These are phyloP conservation scores for Gnathonemus longibarbis DNA, from an alignment of 2,113 vertebrate species.

Conservation along the genomic window DNA sequence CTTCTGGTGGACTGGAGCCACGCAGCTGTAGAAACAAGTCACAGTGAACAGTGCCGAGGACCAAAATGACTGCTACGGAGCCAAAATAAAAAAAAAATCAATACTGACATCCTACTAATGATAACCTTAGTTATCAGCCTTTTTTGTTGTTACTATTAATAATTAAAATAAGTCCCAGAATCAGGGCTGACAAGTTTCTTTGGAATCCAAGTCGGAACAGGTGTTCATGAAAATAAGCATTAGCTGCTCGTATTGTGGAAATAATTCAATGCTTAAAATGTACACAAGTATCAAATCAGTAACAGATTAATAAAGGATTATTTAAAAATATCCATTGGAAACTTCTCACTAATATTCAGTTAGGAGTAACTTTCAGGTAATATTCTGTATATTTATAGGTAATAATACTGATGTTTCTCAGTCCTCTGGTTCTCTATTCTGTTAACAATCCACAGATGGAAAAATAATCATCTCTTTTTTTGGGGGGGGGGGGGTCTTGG, in stretches of 20 bases:
- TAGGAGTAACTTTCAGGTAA: neutral
- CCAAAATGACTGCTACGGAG: neutral
- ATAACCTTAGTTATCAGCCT: neutral
- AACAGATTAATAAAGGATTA: neutral
- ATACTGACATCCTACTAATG: neutral
- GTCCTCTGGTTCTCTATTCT: neutral
- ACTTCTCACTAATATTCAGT: neutral
- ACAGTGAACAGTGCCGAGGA: neutral
- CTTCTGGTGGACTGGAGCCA: neutral
- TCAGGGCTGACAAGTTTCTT: neutral
- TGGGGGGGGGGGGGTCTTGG: neutral
- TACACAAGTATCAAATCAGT: neutral
- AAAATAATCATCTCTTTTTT: neutral
- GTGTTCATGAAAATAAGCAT: neutral
- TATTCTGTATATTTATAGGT: neutral
- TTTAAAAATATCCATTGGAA: neutral
- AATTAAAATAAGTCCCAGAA: neutral
- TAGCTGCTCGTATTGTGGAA: neutral
- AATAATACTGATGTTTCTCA: neutral
- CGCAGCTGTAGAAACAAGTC: neutral
- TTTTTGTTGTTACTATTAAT: neutral
- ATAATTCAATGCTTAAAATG: neutral
- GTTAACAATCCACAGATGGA: neutral
- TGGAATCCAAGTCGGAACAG: neutral
- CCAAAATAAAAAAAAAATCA: neutral